Base-by-base conservation (phyloP, 2,113 vertebrate species). In the Coptodon rendalli region DNA sequence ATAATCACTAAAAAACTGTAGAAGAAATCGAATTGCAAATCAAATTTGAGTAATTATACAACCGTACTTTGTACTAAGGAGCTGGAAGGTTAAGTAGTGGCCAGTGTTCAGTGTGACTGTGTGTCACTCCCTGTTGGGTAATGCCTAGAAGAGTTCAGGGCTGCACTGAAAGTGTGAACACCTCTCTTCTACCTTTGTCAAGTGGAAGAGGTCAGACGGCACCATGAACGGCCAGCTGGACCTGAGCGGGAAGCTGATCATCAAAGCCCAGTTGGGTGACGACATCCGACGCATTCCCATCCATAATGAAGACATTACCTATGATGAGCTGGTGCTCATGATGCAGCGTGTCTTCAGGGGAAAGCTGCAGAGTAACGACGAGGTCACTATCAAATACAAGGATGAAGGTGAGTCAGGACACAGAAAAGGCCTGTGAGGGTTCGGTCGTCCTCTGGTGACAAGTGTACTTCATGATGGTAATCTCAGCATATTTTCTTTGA, bases 311-410 rank as follows among this genome's bases (percentile, higher is more conserved):
- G 98, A 99, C 94, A 99, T 99, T 86, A 99, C 99, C 52, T 99
- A 99, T 6, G 99, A 99, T 92, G 99, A 99, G 87, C 96, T 99
- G 93, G 97, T 99, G 92, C 96, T 99, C 90, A 99, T 99, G 99
- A 99, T 99, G 99, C 98, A 99, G n/a, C 97, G 99, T 59, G 98
- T 99, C 88, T 99, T 99, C 93, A 96, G 98, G 89, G 99, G 99
- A 68, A 98, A 99, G 94, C 97, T 99, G 93, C 97, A 98, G 91
- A 99, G 98, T 93, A 99, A 96, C 56, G 99, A 99, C 50, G 99
- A 99, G 96, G 98, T 99, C 88, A 97, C 97, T 94, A 99, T 99
- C 96, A 99, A 99, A 93, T 99, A 99, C 90, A 99, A 99, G 96
- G 99, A 99, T 91, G 99, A 99, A 97, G 99, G 99, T 99, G 92